These are phyloP conservation scores for Syncerus caffer DNA, from an alignment of 2,797 vertebrate genomes.

Conservation along the genomic window DNA sequence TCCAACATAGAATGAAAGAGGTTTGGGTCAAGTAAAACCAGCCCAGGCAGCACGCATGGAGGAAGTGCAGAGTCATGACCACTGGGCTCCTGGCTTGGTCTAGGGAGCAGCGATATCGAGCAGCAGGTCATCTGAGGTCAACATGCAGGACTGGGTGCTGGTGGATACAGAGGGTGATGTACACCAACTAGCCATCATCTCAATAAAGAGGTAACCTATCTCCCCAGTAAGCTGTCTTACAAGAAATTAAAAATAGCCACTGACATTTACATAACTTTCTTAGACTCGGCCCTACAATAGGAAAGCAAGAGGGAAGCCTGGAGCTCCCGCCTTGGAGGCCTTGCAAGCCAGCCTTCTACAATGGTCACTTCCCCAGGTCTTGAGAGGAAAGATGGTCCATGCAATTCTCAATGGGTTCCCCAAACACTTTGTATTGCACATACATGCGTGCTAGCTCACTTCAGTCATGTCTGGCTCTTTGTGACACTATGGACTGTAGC, in stretches of 20 bases:
- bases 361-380: not conserved
- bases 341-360: not conserved
- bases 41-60: not conserved
- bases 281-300: not conserved
- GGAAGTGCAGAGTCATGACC: not conserved
- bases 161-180: not conserved
- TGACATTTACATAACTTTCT: not conserved
- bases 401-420: not conserved
- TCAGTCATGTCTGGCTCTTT: not conserved
- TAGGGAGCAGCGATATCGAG: not conserved
- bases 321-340: not conserved
- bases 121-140: not conserved
- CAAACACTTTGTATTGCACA: not conserved
- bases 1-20: not conserved
- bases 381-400: not conserved
- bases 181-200: not conserved
- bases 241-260: not conserved
- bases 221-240: not conserved
- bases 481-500: not conserved
- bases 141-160: not conserved
- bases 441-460: not conserved
- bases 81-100: not conserved
- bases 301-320: not conserved
- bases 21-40: not conserved
- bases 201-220: not conserved